Evolutionary conservation across 2,113 vertebrate genomes (phyloP).

Genomic region (Peucedramus taeniatus): DNA sequence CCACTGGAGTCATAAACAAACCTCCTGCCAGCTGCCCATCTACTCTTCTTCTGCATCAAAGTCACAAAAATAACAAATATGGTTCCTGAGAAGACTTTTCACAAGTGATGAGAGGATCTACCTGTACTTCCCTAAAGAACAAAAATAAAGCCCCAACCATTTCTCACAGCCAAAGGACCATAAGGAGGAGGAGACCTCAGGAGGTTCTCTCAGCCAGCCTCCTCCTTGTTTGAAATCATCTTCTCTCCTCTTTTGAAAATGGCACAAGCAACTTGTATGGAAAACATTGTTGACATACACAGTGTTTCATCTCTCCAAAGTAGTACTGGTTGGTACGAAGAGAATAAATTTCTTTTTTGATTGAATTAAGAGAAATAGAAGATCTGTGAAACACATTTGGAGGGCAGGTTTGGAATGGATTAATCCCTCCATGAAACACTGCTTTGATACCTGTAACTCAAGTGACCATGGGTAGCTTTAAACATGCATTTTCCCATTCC

Average conservation of each 20-base stretch:
- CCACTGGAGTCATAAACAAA: slow-evolving; percentile 39
- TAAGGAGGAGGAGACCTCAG: not conserved
- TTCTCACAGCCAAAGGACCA: not conserved
- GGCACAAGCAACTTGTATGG: not conserved
- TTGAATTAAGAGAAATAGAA: not conserved
- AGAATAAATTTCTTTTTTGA: not conserved
- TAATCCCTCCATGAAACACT: not conserved
- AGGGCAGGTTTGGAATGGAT: not conserved
- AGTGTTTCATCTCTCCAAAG: not conserved
- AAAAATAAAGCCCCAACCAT: not conserved
- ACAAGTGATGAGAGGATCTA: not conserved
- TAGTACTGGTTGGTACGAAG: not conserved
- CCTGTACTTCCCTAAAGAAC: not conserved
- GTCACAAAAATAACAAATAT: not conserved
- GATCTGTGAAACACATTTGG: not conserved
- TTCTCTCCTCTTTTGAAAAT: not conserved
- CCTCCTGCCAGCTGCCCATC: slow-evolving; percentile 44
- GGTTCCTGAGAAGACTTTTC: not conserved
- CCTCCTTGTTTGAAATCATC: not conserved
- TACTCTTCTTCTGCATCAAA: not conserved
- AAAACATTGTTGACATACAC: not conserved
- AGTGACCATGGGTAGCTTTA: not conserved
- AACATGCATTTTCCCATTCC: not conserved
- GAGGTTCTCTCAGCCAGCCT: not conserved
- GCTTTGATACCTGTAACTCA: not conserved